Base-by-base conservation (phyloP, 1,140 invertebrate species). In the Halyomorpha halys region DNA sequence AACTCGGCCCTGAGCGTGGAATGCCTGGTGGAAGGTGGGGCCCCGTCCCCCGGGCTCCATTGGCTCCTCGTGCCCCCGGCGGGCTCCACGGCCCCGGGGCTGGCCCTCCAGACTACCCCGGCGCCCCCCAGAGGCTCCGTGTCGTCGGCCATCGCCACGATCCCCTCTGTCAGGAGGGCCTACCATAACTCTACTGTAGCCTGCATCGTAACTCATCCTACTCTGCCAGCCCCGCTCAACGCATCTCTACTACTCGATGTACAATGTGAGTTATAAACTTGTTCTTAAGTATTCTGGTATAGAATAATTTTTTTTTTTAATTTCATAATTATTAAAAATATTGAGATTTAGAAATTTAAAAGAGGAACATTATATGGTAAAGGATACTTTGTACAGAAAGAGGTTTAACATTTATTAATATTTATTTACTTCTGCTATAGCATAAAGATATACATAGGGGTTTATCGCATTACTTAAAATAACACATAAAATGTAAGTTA, bases 21-120 rank as follows among this genome's bases (percentile, higher is more conserved):
- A 67, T 94, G 90, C 72, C 83, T 90, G 5, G 87, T 86, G 61
- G 89, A 90, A 74, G 87, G 89, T 68, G 88, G 88, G 2, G 86
- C 88, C 67, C 89, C 89, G 0, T 80, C 85, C 1, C 87, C 89
- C 9, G 79, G 82, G 44, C 77, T 87, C 69, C 80, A 80, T 45
- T 89, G 84, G 87, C 81, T 85, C 65, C 80, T 90, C 68, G 73
- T 81, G 45, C 77, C 71, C 8, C 61, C 67, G 25, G 59, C 66
- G 18, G 59, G 59, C 27, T 61, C 51, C 16, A 61, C 27, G 56
- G 67, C 66, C 51, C 68, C 56, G 34, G 65, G 59, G 25, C 64
- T 85, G 61, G 81, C 71, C 21, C 79, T 77, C 51, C 75, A 77
- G 68, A 76, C 78, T 23, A 76, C 78, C 62, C 70, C 78, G 66